Base-by-base conservation (phyloP, 2,797 vertebrate species). In the Agapornis canus region DNA sequence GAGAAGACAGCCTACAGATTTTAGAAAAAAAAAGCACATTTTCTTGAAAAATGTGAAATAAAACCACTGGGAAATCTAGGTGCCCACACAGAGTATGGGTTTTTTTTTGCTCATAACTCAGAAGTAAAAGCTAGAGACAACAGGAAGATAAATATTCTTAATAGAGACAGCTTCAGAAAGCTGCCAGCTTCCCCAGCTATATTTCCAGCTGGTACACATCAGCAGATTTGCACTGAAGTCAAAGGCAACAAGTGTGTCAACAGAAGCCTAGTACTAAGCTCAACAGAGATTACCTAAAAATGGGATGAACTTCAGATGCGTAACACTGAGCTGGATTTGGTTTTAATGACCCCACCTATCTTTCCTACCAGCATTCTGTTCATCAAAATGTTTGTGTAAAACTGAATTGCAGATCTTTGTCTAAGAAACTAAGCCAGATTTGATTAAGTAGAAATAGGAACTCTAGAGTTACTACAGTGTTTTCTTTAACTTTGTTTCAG, bases 381-480 rank as follows among this genome's bases (percentile, higher is more conserved):
- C 39, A 52, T 25, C 20, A 4, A 69, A 78, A 72, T 4, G 18
- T 52, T 77, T n/a, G 21, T 5, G 8, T 40, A 59, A 78, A 83
- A 47, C 35, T 21, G 4, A 71, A 45, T 68, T 63, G 42, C 42
- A 82, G 61, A 17, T 37, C 27, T 61, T 25, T 18, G 9, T 42
- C 25, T 21, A 51, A 86, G 76, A 81, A 75, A 75, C 31, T 59
- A 78, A 89, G 49, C 7, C 29, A 76, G 49, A 10, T 81, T 85
- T 77, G 57, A 85, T 89, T 60, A 83, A 95, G 91, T 45, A 18
- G 61, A 92, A 94, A 73, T 54, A 75, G 49, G 52, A 77, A 5
- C 27, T 54, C 85, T 32, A 15, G 7, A 71, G 52, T 37, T 42
- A 86, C n/a, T 64, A 42, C 84, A 85, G 61, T 32, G 11, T 3